phyloP scores from a whole-genome alignment of 2,888 invertebrate genomes.

The Drosophila acutilabella region DNA sequence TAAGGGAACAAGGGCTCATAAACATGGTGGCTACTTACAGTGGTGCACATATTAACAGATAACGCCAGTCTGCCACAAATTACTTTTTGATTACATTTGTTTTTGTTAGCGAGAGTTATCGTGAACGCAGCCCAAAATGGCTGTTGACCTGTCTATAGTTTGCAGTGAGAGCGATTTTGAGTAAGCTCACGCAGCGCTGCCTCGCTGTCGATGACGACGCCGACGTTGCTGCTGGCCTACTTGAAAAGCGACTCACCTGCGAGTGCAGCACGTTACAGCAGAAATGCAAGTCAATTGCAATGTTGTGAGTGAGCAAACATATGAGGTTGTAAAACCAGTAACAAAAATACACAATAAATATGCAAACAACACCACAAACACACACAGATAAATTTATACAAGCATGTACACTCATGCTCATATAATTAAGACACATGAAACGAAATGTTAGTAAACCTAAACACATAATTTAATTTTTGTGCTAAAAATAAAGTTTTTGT shows the following conservation, averaged over 20 bases:
- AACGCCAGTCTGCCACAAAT: slow-evolving; percentile 28
- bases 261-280: slow-evolving; percentile 30
- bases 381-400: slow-evolving; percentile 11
- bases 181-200: slow-evolving; percentile 48
- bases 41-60: slow-evolving; percentile 37
- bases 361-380: slow-evolving; percentile 48
- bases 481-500: no score
- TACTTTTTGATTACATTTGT: slow-evolving; percentile 5
- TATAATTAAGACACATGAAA: no score
- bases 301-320: slow-evolving; percentile 53
- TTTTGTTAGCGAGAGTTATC: slow-evolving; percentile 4
- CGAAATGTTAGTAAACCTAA: no score
- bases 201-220: slow-evolving; percentile 10
- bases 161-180: slow-evolving; percentile 35
- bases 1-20: slow-evolving; percentile 25
- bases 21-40: slow-evolving; percentile 29
- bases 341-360: slow-evolving; percentile 66
- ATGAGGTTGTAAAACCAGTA: slow-evolving; percentile 55
- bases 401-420: slow-evolving; percentile 5
- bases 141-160: slow-evolving; percentile 45
- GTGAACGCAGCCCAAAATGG: slow-evolving; percentile 36
- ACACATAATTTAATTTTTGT: no score
- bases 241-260: slow-evolving; percentile 63
- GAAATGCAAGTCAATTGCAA: slow-evolving; percentile 52
- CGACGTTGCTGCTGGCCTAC: slow-evolving; percentile 52